Evolutionary conservation across 1,140 invertebrate species (phyloP).

Genomic region (Drosophila aff.): DNA sequence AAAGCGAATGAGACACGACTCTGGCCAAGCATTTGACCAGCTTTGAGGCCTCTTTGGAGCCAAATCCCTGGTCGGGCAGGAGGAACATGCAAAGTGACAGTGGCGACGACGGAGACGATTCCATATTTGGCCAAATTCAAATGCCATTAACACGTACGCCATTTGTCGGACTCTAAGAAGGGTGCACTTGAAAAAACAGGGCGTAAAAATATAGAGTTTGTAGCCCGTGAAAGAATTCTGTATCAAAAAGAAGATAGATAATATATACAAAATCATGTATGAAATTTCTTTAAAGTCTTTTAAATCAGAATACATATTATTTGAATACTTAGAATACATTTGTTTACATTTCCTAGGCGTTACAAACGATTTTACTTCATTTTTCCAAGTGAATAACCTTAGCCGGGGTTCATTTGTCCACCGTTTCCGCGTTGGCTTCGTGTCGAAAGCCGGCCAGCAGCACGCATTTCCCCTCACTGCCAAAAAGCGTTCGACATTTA

Average conservation of each 20-base stretch:
- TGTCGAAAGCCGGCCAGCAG: constrained; percentile 70
- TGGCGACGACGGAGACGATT: constrained; percentile 56
- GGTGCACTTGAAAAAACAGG: constrained; percentile 14
- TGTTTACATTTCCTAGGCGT: neutral
- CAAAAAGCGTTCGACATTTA: constrained; percentile 77
- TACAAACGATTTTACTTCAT: rapidly evolving
- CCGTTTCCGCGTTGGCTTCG: constrained; percentile 73
- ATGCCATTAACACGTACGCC: constrained; percentile 84
- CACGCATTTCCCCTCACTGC: constrained; percentile 69
- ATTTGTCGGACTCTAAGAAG: constrained; percentile 62
- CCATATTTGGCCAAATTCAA: constrained; percentile 84
- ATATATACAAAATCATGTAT: too few species aligned
- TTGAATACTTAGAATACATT: too few species aligned
- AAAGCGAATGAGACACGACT: constrained; percentile 66
- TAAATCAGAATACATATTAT: neutral
- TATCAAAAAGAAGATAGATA: too few species aligned
- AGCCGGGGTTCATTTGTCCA: constrained; percentile 70
- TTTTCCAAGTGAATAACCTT: constrained; percentile 9
- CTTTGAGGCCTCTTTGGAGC: constrained; percentile 26
- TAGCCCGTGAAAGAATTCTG: neutral
- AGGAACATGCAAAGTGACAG: constrained; percentile 79
- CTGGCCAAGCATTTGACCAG: constrained; percentile 58
- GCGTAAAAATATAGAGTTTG: neutral
- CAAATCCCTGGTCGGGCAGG: constrained; percentile 20
- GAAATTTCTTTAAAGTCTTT: too few species aligned